Evolutionary conservation across 2,888 invertebrate species (phyloP).

Genomic region (Eupeodes latifasciatus): DNA sequence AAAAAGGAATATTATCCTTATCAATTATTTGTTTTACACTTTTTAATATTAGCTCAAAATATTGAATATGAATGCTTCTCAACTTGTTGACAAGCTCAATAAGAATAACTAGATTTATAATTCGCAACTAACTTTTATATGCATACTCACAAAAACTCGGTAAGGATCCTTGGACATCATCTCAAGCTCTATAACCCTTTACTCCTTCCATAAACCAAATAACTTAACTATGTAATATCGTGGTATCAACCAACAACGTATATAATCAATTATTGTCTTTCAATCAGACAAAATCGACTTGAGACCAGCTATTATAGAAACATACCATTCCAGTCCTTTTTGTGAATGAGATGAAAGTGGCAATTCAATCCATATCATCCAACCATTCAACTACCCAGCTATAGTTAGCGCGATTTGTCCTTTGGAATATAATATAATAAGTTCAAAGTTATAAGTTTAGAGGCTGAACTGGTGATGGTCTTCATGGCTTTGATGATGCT

Average conservation of each 20-base stretch:
- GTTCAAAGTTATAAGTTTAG: conserved; percentile 31
- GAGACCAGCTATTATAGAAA: conserved; percentile 43
- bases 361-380: conserved; percentile 24
- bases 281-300: conserved; percentile 71
- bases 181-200: conserved; percentile 1
- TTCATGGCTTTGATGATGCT: conserved; percentile 15
- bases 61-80: conserved; percentile 15
- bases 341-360: conserved; percentile 47
- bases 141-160: not conserved
- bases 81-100: conserved; percentile 44
- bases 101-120: conserved; percentile 31
- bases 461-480: not conserved
- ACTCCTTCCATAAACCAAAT: conserved; percentile 14
- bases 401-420: conserved; percentile 9
- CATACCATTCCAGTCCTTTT: conserved; percentile 37
- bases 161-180: not conserved
- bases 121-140: conserved; percentile 57
- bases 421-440: not conserved
- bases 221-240: not conserved
- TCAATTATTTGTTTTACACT: not conserved
- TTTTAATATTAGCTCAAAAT: not conserved
- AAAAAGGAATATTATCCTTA: not conserved
- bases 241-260: not conserved
- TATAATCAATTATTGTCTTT: conserved; percentile 46
- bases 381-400: not conserved